A percentile compares a stretch with the other conserved stretches of the same genome.
Conservation (phyloP, 1,140 invertebrate species). For the Kradibia gibbosae region DNA sequence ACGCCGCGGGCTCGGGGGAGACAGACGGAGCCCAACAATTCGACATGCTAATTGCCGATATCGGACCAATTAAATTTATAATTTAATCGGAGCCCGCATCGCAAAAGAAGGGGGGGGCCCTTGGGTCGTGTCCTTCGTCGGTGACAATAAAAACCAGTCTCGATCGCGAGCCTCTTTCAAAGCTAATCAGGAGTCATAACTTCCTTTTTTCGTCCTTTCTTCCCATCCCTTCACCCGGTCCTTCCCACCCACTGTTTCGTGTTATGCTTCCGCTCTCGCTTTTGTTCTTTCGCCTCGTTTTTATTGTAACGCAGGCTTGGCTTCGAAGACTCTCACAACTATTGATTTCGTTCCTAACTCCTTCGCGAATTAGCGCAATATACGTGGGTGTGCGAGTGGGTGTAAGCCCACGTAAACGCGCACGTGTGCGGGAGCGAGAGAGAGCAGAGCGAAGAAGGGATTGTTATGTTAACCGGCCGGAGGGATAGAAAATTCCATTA, state of each 20-base stretch:
- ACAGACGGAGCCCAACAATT: not conserved
- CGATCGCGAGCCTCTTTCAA: not conserved
- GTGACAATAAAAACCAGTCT: slow-evolving; percentile 5
- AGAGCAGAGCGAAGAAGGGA: not conserved
- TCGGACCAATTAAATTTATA: not conserved
- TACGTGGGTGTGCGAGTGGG: too few relatives aligned
- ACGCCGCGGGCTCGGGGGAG: not conserved
- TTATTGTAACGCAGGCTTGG: not conserved
- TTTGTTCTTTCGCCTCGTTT: not conserved
- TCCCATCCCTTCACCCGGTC: not conserved
- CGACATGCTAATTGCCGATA: not conserved
- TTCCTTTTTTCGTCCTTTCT: not conserved
- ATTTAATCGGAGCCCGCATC: slow-evolving; percentile 12
- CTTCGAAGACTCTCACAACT: not conserved
- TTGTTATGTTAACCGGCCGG: not conserved
- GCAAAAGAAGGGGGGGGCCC: not conserved
- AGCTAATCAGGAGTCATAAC: not conserved
- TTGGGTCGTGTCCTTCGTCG: not conserved
- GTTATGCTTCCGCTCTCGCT: not conserved
- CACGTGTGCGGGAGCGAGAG: too few relatives aligned
- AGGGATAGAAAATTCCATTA: not conserved
- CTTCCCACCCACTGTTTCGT: not conserved
- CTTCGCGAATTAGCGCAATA: too few relatives aligned
- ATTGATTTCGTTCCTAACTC: not conserved
- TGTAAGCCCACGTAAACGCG: not conserved